These are phyloP conservation scores for Lota lota DNA, from an alignment of 2,113 vertebrate species.

Conservation along the genomic window DNA sequence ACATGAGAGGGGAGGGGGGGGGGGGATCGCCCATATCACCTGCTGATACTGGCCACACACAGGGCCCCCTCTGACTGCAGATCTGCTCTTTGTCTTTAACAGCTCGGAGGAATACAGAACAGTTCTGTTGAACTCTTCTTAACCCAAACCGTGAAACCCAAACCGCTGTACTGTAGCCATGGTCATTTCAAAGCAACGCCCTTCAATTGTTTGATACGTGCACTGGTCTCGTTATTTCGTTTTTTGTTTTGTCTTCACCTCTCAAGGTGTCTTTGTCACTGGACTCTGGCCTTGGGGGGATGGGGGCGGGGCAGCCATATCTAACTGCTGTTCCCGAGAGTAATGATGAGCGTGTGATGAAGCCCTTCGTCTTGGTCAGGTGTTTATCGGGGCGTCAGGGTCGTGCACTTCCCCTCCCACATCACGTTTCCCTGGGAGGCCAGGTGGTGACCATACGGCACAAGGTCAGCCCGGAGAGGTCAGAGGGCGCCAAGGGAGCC, in stretches of 20 bases:
- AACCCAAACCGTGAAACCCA: too few species aligned
- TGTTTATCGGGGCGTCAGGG: conserved; percentile 37
- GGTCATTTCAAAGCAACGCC: too few species aligned
- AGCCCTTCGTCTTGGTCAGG: conserved; percentile 65
- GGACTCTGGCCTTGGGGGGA: conserved; percentile 14
- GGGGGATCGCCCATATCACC: too few species aligned
- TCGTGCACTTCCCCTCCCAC: conserved; percentile 40
- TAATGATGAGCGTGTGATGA: conserved; percentile 55
- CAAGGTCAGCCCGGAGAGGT: conserved; percentile 60
- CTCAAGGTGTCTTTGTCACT: conserved; percentile 41
- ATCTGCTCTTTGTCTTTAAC: background rate
- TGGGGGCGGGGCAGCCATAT: conserved; percentile 28
- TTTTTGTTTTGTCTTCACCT: conserved; percentile 35
- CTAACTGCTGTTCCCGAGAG: conserved; percentile 57
- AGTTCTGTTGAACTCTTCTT: too few species aligned
- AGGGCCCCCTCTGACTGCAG: too few species aligned
- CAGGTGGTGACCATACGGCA: conserved; percentile 68
- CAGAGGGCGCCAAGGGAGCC: conserved; percentile 33
- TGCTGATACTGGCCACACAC: background rate
- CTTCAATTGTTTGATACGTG: too few species aligned
- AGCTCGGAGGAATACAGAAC: background rate
- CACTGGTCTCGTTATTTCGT: background rate
- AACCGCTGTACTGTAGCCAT: too few species aligned
- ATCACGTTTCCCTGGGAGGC: conserved; percentile 41
- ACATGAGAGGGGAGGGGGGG: background rate